These are phyloP conservation scores for Eupithecia inturbata DNA, from an alignment of 2,888 invertebrate genomes.

Conservation along the genomic window DNA sequence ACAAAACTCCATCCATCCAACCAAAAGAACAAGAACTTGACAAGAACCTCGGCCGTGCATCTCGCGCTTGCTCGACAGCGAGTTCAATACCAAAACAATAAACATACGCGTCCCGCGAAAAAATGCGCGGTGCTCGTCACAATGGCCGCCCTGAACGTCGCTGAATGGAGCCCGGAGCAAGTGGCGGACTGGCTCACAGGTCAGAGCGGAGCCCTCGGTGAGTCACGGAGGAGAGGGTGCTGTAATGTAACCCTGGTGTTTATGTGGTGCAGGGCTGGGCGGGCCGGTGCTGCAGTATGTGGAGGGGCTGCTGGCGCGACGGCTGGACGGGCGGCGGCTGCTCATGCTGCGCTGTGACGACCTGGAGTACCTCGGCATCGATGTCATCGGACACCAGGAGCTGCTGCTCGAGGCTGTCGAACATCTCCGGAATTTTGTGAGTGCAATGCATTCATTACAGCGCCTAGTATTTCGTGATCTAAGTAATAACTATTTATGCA, in stretches of 20 bases:
- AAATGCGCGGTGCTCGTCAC: conserved; percentile 55
- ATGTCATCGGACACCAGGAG: conserved; percentile 96
- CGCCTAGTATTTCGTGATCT: background rate
- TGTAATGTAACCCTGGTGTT: background rate
- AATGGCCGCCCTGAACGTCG: conserved; percentile 84
- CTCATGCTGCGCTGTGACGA: conserved; percentile 94
- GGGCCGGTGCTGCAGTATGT: conserved; percentile 91
- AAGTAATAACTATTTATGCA: background rate
- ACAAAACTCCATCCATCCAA: too few species aligned
- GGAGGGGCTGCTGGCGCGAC: conserved; percentile 90
- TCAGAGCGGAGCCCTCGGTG: conserved; percentile 59
- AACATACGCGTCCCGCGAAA: conserved; percentile 46
- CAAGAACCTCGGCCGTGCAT: conserved; percentile 33
- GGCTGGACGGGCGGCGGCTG: conserved; percentile 92
- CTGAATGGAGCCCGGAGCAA: conserved; percentile 95
- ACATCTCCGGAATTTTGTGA: conserved; percentile 93
- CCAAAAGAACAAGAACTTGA: background rate
- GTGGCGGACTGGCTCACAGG: conserved; percentile 96
- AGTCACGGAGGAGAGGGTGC: conserved; percentile 47
- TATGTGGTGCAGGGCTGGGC: conserved; percentile 87
- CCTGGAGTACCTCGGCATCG: conserved; percentile 93
- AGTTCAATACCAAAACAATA: conserved; percentile 38
- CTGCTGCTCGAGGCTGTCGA: conserved; percentile 96
- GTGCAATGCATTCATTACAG: conserved; percentile 54
- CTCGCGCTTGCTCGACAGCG: conserved; percentile 15